Evolutionary conservation across 23 tunicate genomes (phyloP).

Genomic region (Halocynthia roretzi): DNA sequence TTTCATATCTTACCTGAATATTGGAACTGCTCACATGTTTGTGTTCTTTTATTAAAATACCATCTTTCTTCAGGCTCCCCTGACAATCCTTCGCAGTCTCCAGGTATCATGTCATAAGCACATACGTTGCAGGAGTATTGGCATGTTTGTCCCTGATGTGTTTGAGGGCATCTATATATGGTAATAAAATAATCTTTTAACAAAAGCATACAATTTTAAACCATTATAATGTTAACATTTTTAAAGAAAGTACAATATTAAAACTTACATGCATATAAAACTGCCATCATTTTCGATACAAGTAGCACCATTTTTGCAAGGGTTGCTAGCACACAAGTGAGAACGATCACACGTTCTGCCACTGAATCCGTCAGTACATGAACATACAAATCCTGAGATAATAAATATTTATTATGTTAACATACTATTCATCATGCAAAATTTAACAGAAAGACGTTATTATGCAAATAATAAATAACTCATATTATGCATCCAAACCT

Average conservation of each 20-base stretch:
- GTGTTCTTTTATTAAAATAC: slow-evolving; percentile 66
- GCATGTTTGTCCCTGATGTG: slow-evolving; percentile 48
- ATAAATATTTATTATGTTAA: not conserved
- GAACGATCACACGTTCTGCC: slow-evolving; percentile 42
- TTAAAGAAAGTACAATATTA: not conserved
- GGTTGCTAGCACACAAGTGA: slow-evolving; percentile 27
- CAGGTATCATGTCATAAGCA: slow-evolving; percentile 28
- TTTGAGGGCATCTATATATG: slow-evolving; percentile 52
- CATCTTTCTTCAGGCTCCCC: slow-evolving; percentile 18
- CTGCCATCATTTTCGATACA: slow-evolving; percentile 28
- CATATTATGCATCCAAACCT: slow-evolving; percentile 19
- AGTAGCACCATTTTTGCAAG: slow-evolving; percentile 70
- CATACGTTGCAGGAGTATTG: slow-evolving; percentile 55
- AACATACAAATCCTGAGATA: slow-evolving; percentile 38
- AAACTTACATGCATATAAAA: slow-evolving; percentile 26
- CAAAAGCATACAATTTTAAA: not conserved
- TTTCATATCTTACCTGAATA: slow-evolving; percentile 31
- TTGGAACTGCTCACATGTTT: slow-evolving; percentile 42
- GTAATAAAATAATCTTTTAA: not conserved
- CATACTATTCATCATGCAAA: not conserved
- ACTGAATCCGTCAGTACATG: slow-evolving; percentile 35
- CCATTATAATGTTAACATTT: too few relatives aligned
- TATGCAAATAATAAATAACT: not conserved
- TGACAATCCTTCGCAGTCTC: slow-evolving; percentile 26
- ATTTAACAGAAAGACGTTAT: not conserved